Evolutionary conservation across 2,888 invertebrate genomes (phyloP).

Genomic region (Drosophila nigritarsus): DNA sequence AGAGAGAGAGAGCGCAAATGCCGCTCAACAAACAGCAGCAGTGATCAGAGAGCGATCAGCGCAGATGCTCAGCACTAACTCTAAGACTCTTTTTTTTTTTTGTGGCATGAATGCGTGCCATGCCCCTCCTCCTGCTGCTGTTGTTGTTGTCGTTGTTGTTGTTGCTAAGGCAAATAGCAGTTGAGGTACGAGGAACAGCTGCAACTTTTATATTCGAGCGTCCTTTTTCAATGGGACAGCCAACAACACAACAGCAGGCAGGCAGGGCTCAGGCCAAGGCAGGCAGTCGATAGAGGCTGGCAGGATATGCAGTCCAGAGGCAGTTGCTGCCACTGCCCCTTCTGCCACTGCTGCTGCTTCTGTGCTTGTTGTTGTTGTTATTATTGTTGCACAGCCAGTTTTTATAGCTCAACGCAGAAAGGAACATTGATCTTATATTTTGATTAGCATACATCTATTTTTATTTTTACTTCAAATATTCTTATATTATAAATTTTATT

Average conservation of each 20-base stretch:
- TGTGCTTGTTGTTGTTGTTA: constrained; percentile 17
- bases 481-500: neutral
- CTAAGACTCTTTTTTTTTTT: constrained; percentile 12
- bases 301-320: constrained; percentile 68
- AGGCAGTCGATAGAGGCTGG: constrained; percentile 55
- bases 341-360: constrained; percentile 8
- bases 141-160: constrained; percentile 31
- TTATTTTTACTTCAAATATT: neutral
- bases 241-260: constrained; percentile 27
- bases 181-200: constrained; percentile 62
- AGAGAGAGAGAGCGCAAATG: neutral
- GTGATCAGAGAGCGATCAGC: constrained; percentile 1
- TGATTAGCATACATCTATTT: constrained; percentile 31
- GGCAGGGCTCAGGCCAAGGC: constrained; percentile 18
- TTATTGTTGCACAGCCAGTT: constrained; percentile 19
- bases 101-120: constrained; percentile 10
- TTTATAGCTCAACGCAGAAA: constrained; percentile 40
- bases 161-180: constrained; percentile 55
- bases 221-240: constrained; percentile 69
- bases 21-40: constrained; percentile 16
- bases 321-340: constrained; percentile 14
- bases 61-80: constrained; percentile 41
- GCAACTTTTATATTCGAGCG: constrained; percentile 67
- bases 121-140: constrained; percentile 27
- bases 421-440: constrained; percentile 63